Base-by-base conservation (phyloP, 2,888 invertebrate genomes). In the Drosophila anceps region DNA sequence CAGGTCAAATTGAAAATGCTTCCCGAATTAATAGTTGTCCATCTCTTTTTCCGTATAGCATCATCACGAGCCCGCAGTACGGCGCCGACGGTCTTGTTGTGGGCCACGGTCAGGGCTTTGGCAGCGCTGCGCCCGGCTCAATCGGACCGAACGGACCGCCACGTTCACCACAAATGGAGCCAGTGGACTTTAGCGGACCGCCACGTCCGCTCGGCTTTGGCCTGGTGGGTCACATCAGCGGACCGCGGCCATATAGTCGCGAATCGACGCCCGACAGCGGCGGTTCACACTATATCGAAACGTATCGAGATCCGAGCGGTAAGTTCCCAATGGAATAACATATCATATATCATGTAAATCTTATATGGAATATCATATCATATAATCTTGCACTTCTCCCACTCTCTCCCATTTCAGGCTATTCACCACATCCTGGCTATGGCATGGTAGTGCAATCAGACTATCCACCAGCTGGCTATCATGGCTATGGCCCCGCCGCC, bases 261-360 rank as follows among this genome's bases (percentile, higher is more conserved):
- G 97, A 97, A 93, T 97, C 97, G 74, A 97, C 97, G 59, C 97
- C 97, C 5, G 97, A 97, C 93, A 97, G 97, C 91, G 97, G 97
- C 58, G 97, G 97, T 70, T 97, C 97, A 63, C 97, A 97, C 94
- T 97, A 97, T 92, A 95, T 97, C 93, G 97, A 97, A 93, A 96
- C 96, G 74, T 97, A 97, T 93, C 94, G 97, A 91, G 97, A 97
- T 93, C 95, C 97, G 39, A 96, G 96, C 90, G 97, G 97, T 97
- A 93, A 94, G 94, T 92, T 1, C 0, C 3, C 24, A 39, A 37
- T 13, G 0, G 0, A 5, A n/a, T n/a, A 27, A 1, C 46, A 29
- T 8, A 13, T n/a, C 8, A 43, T 43, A 7, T 18, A 1, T 13
- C n/a, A 18, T 33, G 20, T 33, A 7, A n/a, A n/a, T 6, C n/a